Evolutionary conservation across 2,797 vertebrate species (phyloP), one percentile per base, ranked within the genome.

Genomic region (Cossypha dichroa): DNA sequence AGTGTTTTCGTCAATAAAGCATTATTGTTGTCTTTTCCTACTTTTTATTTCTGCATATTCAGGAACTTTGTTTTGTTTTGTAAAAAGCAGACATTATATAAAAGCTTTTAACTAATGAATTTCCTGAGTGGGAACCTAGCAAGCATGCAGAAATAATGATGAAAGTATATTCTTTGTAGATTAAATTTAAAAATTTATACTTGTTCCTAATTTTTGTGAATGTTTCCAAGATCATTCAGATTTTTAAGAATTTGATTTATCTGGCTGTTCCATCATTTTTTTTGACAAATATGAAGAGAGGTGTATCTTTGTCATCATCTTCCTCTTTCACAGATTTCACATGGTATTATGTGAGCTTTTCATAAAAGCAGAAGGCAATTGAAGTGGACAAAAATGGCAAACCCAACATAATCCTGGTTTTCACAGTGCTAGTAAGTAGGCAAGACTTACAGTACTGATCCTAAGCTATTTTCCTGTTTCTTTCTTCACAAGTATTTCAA

Each of bases 1-100:
- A 97, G 95, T 95, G 91, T 91, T 92, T 72, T 96, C 2, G 21
- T 95, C 93, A 91, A 92, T 92, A 94, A 96, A 96, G 86, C 59
- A 34, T 77, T 79, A 20, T 93, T 92, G 88, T 54, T 85, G 88
- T 77, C 62, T 91, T 95, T 96, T 77, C 63, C 64, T 84, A 69
- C 43, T 91, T 86, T 95, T 95, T 94, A 90, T 87, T 92, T 96
- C 69, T 93, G 59, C 58, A 63, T 95, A 94, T 96, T 97, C 85
- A 80, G 83, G 90, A 96, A 90, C 79, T 96, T 96, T 68, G 51
- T 74, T 93, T 85, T 93, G 26, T 67, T 95, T 88, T 72, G 33
- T 28, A 28, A 72, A 77, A 83, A 59, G 5, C 66, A 59, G 40
- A 34, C 22, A 64, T 94, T 60, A 49, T 95, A 16, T 96, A 92